These are phyloP conservation scores for Rotaria macrura DNA, from an alignment of 2,888 invertebrate species.

Conservation along the genomic window DNA sequence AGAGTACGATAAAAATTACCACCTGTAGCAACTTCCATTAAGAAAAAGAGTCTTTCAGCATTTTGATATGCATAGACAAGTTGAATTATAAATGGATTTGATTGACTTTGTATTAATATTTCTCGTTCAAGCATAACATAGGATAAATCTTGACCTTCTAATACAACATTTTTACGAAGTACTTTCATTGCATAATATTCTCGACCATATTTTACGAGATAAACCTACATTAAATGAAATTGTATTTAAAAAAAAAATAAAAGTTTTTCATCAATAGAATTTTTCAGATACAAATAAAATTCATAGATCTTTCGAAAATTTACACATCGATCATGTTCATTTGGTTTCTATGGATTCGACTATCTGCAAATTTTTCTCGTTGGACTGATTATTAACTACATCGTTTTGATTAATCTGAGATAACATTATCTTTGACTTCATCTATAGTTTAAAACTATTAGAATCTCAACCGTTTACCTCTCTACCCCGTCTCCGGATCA, in stretches of 20 bases:
- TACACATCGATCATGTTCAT: too few relatives aligned
- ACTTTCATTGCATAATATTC: conserved; percentile 16
- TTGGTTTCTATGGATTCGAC: too few relatives aligned
- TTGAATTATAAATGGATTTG: conserved; percentile 57
- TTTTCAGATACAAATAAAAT: too few relatives aligned
- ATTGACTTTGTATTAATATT: neutral
- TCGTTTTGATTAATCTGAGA: too few relatives aligned
- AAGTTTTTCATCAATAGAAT: too few relatives aligned
- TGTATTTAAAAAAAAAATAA: neutral
- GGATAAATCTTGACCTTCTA: conserved; percentile 12
- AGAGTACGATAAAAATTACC: conserved; percentile 53
- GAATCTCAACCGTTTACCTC: too few relatives aligned
- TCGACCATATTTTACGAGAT: neutral
- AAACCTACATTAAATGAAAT: neutral
- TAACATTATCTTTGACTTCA: too few relatives aligned
- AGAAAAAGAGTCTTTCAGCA: conserved; percentile 57
- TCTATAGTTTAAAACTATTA: too few relatives aligned
- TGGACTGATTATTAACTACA: too few relatives aligned
- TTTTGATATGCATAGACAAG: conserved; percentile 59
- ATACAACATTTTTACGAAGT: neutral
- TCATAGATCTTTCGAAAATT: too few relatives aligned
- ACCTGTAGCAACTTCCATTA: conserved; percentile 58
- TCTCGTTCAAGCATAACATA: conserved; percentile 11
- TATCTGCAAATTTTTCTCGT: too few relatives aligned
- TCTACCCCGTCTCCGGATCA: too few relatives aligned